A percentile compares a stretch with the other conserved stretches of the same genome.
Conservation (phyloP, 1,140 invertebrate species). For the Drosophila chauvacae region DNA sequence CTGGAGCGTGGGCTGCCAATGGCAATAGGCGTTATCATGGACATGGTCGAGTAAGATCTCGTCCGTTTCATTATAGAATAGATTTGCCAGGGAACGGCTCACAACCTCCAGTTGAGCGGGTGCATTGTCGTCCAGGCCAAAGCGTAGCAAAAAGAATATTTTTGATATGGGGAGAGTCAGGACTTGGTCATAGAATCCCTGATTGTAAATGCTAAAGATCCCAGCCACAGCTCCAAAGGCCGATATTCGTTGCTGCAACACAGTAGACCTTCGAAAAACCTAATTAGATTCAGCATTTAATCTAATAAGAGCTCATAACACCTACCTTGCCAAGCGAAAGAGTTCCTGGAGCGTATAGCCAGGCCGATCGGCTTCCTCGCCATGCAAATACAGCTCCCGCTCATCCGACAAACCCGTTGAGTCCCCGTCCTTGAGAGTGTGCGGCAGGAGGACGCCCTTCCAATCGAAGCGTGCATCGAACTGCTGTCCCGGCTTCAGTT, state of each 20-base stretch:
- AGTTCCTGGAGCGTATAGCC: conserved; percentile 95
- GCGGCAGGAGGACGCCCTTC: conserved; percentile 89
- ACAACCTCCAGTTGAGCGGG: conserved; percentile 89
- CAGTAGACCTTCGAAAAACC: conserved; percentile 85
- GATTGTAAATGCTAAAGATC: conserved; percentile 90
- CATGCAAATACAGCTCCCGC: conserved; percentile 94
- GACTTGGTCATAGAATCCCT: conserved; percentile 89
- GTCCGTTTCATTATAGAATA: conserved; percentile 91
- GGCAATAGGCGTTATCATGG: conserved; percentile 88
- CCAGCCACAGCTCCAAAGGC: conserved; percentile 92
- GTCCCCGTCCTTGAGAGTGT: conserved; percentile 68
- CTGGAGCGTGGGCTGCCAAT: conserved; percentile 87
- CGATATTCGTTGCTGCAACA: conserved; percentile 91
- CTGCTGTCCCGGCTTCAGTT: conserved; percentile 85
- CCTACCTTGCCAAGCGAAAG: conserved; percentile 87
- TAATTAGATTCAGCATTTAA: not conserved
- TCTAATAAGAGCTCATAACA: fast-evolving
- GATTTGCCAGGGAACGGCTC: conserved; percentile 89
- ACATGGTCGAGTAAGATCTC: conserved; percentile 90
- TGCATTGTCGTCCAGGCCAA: conserved; percentile 94
- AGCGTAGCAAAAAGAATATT: conserved; percentile 92
- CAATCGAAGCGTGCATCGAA: conserved; percentile 91
- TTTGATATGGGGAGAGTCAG: conserved; percentile 88
- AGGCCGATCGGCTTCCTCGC: conserved; percentile 94
- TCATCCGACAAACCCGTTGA: conserved; percentile 86